Evolutionary conservation across 2,888 invertebrate species (phyloP).

Genomic region (Amiota communis): DNA sequence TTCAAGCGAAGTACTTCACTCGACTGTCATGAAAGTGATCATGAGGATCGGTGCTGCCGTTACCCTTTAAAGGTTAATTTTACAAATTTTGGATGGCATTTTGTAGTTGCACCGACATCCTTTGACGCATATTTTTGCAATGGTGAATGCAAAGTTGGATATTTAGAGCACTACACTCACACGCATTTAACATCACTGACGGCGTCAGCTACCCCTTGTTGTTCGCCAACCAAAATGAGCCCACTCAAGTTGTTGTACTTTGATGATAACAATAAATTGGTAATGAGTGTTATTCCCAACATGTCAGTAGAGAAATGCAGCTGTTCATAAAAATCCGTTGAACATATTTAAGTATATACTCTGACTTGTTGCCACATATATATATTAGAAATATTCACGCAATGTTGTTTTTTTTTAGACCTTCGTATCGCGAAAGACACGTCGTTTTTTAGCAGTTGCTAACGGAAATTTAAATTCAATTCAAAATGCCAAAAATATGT

Average conservation of each 20-base stretch:
- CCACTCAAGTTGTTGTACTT: conserved; percentile 94
- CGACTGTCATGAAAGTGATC: conserved; percentile 83
- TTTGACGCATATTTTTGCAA: conserved; percentile 97
- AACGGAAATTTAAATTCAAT: too few species aligned
- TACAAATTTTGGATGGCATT: conserved; percentile 91
- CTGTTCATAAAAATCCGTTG: conserved; percentile 80
- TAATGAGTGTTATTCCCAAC: conserved; percentile 89
- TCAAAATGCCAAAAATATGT: too few species aligned
- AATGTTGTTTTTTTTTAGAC: too few species aligned
- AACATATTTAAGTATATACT: conserved; percentile 26
- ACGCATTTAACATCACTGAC: conserved; percentile 90
- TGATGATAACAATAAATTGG: conserved; percentile 89
- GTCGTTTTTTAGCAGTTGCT: too few species aligned
- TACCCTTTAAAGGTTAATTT: conserved; percentile 96
- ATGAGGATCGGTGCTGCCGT: conserved; percentile 92
- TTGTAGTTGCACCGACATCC: conserved; percentile 95
- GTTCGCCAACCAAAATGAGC: conserved; percentile 91
- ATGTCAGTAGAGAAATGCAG: conserved; percentile 97
- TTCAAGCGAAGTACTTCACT: conserved; percentile 85
- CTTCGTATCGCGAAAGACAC: too few species aligned
- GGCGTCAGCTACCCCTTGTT: conserved; percentile 90
- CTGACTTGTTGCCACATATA: too few species aligned
- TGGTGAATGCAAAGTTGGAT: conserved; percentile 93
- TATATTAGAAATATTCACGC: too few species aligned
- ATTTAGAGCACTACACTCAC: conserved; percentile 89